A percentile compares a stretch with the other conserved stretches of the same genome.
Conservation (phyloP, 2,797 vertebrate genomes). For the Harpagifer antarcticus region DNA sequence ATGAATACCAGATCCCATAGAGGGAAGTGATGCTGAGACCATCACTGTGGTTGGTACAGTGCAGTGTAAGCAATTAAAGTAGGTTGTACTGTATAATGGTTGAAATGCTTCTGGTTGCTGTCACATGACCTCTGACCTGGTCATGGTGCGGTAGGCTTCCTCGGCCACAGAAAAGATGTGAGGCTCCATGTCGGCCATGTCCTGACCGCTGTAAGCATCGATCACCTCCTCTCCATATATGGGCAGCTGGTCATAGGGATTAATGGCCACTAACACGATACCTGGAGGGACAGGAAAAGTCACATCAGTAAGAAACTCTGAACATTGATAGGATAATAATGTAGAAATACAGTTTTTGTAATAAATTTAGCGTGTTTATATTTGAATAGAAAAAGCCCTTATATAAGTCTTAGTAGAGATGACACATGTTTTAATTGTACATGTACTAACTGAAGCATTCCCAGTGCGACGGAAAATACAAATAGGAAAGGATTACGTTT, state of each 20-base stretch:
- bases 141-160: conserved; percentile 87
- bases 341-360: background rate
- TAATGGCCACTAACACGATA: conserved; percentile 87
- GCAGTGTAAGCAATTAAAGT: background rate
- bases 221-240: conserved; percentile 89
- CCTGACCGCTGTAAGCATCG: conserved; percentile 84
- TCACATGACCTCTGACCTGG: conserved; percentile 75
- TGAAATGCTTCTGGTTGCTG: background rate
- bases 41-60: background rate
- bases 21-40: background rate
- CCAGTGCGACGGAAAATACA: background rate
- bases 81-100: background rate
- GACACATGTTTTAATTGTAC: background rate
- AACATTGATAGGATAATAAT: background rate
- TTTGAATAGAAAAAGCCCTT: background rate
- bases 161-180: conserved; percentile 90
- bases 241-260: conserved; percentile 86
- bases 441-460: background rate
- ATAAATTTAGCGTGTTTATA: too few relatives aligned
- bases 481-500: background rate
- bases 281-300: conserved; percentile 68
- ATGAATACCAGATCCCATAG: background rate
- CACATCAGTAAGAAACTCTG: background rate
- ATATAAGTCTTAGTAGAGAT: background rate
- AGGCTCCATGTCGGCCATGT: conserved; percentile 87